These are phyloP conservation scores for human (Homo sapiens) DNA, from an alignment of 2,113 vertebrate genomes.

Conservation along the genomic window GRCh38 chr2:154297001-154297500, in stretches of 20 bases:
- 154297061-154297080: not conserved
- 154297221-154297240: not conserved
- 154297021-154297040: not conserved
- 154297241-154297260: not conserved
- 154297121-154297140: slow-evolving; percentile 10
- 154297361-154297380: not conserved
- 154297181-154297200: not conserved
- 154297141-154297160: not conserved
- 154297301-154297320: not conserved
- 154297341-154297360: not conserved
- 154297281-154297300: not conserved
- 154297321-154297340: not conserved
- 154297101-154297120: not conserved
- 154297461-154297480: not conserved
- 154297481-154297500: not conserved
- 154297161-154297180: not conserved
- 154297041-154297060: not conserved
- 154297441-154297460: not conserved
- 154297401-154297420: not conserved
- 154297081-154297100: not conserved
- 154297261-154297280: not conserved
- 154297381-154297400: not conserved
- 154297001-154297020: not conserved
- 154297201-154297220: not conserved
- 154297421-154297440: not conserved